phyloP scores from a whole-genome alignment of 2,888 invertebrate species.

The Herminia tarsipennalis region DNA sequence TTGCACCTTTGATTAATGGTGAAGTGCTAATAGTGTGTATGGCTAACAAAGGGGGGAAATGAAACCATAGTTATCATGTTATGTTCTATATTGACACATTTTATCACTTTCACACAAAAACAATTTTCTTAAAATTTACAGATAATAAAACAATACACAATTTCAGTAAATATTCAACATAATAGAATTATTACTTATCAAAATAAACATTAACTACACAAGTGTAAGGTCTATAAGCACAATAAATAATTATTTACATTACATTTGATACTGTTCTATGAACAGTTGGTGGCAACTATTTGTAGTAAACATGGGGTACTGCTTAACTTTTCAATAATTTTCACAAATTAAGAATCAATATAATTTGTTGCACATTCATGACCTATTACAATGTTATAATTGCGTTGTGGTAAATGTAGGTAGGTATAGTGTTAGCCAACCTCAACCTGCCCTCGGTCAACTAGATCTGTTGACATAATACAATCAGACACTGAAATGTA shows the following conservation, averaged over 20 bases:
- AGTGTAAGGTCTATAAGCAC: constrained; percentile 35
- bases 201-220: constrained; percentile 69
- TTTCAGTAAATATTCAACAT: constrained; percentile 76
- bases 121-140: constrained; percentile 81
- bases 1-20: too few species aligned
- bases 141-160: constrained; percentile 76
- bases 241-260: constrained; percentile 41
- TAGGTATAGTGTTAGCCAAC: not conserved
- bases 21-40: too few species aligned
- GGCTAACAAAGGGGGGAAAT: constrained; percentile 38
- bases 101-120: constrained; percentile 83
- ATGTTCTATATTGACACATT: constrained; percentile 83
- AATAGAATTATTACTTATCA: constrained; percentile 76
- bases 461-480: not conserved
- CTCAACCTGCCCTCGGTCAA: not conserved
- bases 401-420: not conserved
- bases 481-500: constrained; percentile 26
- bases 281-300: too few species aligned
- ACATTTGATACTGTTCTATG: constrained; percentile 24
- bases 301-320: too few species aligned
- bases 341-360: not conserved
- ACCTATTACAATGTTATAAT: constrained; percentile 21
- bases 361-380: constrained; percentile 24
- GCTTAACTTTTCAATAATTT: too few species aligned
- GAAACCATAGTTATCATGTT: constrained; percentile 70